Conservation (phyloP, 2,888 invertebrate species). For the Agriopis aurantiaria region DNA sequence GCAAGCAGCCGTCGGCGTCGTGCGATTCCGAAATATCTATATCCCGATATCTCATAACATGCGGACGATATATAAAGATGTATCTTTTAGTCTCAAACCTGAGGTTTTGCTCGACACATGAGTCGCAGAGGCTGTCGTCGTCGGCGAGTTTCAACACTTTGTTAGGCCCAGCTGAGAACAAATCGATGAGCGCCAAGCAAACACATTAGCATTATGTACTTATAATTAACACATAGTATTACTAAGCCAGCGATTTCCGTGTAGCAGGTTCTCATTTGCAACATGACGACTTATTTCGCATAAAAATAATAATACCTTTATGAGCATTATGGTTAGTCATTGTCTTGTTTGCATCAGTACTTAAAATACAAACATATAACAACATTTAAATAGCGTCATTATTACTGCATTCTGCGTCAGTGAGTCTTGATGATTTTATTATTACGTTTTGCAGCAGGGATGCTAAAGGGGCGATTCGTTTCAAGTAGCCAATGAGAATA, state of each 20-base stretch:
- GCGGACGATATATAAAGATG: conserved; percentile 45
- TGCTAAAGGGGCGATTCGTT: background rate
- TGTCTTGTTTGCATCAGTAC: background rate
- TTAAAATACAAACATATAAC: background rate
- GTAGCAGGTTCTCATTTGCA: conserved; percentile 6
- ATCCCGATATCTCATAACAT: conserved; percentile 22
- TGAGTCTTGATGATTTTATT: background rate
- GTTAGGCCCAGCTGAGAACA: conserved; percentile 79
- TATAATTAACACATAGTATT: conserved; percentile 29
- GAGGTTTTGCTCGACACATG: conserved; percentile 66
- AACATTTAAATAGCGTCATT: background rate
- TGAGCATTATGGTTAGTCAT: background rate
- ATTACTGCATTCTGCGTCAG: background rate
- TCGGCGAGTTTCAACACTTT: conserved; percentile 67
- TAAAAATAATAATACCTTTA: background rate
- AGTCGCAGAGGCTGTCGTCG: conserved; percentile 61
- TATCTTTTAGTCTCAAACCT: conserved; percentile 66
- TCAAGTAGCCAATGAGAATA: background rate
- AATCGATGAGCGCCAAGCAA: conserved; percentile 78
- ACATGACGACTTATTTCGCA: conserved; percentile 5
- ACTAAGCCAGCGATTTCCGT: conserved; percentile 41
- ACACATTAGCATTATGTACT: conserved; percentile 58
- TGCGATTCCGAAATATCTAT: background rate
- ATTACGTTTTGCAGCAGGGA: background rate
- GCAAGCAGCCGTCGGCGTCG: conserved; percentile 5